These are phyloP conservation scores for Drosophila tsacasi DNA, from an alignment of 1,140 invertebrate species.

Conservation along the genomic window DNA sequence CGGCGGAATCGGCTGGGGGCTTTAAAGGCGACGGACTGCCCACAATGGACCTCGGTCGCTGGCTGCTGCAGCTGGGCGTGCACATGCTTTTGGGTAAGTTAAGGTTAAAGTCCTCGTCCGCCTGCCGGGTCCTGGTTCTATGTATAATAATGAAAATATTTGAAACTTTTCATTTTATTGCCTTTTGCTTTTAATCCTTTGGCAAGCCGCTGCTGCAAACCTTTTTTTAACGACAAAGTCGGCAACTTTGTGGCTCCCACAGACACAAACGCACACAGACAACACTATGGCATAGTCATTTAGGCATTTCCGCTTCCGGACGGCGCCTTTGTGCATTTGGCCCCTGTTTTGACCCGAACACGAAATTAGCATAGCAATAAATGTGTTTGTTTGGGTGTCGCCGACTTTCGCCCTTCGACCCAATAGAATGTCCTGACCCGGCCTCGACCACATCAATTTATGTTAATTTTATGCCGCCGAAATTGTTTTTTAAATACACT, in stretches of 20 bases:
- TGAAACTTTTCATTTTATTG: constrained; percentile 82
- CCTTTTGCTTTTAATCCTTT: constrained; percentile 83
- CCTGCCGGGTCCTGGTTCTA: neutral
- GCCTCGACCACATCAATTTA: constrained; percentile 72
- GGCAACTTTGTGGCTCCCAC: constrained; percentile 70
- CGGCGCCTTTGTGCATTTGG: constrained; percentile 75
- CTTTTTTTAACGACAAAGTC: constrained; percentile 78
- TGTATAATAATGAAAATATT: constrained; percentile 81
- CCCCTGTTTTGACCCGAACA: constrained; percentile 63
- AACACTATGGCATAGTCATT: constrained; percentile 76
- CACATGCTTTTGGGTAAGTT: constrained; percentile 75
- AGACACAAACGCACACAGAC: constrained; percentile 13
- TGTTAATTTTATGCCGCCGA: constrained; percentile 68
- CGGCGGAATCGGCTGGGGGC: constrained; percentile 25
- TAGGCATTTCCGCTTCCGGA: constrained; percentile 81
- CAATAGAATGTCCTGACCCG: constrained; percentile 28
- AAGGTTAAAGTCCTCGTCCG: constrained; percentile 29
- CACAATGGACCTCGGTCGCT: constrained; percentile 65
- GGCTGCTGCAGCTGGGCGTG: constrained; percentile 73
- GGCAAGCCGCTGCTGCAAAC: constrained; percentile 50
- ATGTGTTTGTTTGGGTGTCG: constrained; percentile 67
- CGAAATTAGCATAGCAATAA: constrained; percentile 77
- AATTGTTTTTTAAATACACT: constrained; percentile 83
- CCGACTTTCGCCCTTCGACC: constrained; percentile 34
- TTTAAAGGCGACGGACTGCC: constrained; percentile 46